Base-by-base conservation (phyloP, 64 coral and sea anemone genomes). In the Porites australiensis region DNA sequence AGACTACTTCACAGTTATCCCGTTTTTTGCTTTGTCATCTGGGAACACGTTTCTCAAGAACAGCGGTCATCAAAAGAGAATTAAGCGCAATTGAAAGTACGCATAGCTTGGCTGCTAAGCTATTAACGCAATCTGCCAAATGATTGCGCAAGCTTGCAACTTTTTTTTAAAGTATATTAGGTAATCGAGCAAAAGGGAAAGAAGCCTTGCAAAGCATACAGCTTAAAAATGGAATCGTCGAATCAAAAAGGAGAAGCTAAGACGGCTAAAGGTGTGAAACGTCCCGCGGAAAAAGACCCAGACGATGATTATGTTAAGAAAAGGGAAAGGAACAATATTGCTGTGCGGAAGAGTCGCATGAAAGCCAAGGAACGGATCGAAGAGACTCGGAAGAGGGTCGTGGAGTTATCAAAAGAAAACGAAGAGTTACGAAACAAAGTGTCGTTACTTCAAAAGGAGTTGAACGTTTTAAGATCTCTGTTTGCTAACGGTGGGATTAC, bases 321-420 rank as follows among this genome's bases (percentile, higher is more conserved):
- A 74, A 70, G 98, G 72, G 94, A 96, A 57, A 88, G 98, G 81
- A 99, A 99, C 60, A 99, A 99, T 57, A 89, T 94, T 54, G 98
- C 98, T 71, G 98, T 99, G 50, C 83, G 98, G 60, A 99, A 99
- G 53, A 99, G 98, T 88, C 91, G 98, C 19, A 96, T 86, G 74
- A 99, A 99, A 47, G 94, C 98, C 13, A 99, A 99, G 79, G 88
- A 96, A 61, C 87, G 86, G 86, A 99, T 99, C 79, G 94, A 99
- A 57, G 98, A 99, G 83, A 99, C 98, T 46, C 71, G 82, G 74
- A 61, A 79, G 63, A 93, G 98, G 69, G 98, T 99, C 2, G 70
- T 57, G 13, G 84, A 81, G 75, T 89, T 99, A 70, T 2, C 98
- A n/a, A 88, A 88, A 86, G 98, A 99, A 91, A 99, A 99, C 79